Percentiles rank a stretch among this genome's conserved stretches.
Conservation (phyloP, 1,140 invertebrate species). For the Ceratosolen solmsi region DNA sequence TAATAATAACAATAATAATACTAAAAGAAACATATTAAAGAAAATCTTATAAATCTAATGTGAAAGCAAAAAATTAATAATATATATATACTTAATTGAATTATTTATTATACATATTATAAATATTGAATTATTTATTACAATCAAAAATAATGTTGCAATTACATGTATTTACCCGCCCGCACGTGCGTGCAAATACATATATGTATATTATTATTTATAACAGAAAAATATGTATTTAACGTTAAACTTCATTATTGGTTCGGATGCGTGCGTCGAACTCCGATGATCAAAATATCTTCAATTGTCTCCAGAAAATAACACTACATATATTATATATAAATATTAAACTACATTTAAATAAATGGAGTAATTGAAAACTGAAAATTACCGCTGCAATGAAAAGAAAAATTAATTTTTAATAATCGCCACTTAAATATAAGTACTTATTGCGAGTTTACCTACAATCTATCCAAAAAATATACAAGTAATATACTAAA, state of each 20-base stretch:
- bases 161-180: no score
- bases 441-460: no score
- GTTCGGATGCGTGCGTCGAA: slow-evolving; percentile 44
- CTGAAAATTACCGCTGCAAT: no score
- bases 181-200: no score
- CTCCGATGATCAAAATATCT: slow-evolving; percentile 40
- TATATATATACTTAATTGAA: not conserved
- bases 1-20: slow-evolving; percentile 35
- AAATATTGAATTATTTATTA: no score
- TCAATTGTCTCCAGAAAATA: not conserved
- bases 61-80: slow-evolving; percentile 47
- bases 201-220: not conserved
- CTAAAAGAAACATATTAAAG: not conserved
- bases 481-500: no score
- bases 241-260: not conserved
- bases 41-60: not conserved
- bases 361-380: not conserved
- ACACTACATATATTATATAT: not conserved
- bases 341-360: not conserved
- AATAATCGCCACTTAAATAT: not conserved
- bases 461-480: no score
- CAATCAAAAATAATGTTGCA: no score
- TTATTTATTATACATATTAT: no score
- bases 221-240: slow-evolving; percentile 18
- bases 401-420: slow-evolving; percentile 19